Base-by-base conservation (phyloP, 2,888 invertebrate genomes). In the Gari tellinella region DNA sequence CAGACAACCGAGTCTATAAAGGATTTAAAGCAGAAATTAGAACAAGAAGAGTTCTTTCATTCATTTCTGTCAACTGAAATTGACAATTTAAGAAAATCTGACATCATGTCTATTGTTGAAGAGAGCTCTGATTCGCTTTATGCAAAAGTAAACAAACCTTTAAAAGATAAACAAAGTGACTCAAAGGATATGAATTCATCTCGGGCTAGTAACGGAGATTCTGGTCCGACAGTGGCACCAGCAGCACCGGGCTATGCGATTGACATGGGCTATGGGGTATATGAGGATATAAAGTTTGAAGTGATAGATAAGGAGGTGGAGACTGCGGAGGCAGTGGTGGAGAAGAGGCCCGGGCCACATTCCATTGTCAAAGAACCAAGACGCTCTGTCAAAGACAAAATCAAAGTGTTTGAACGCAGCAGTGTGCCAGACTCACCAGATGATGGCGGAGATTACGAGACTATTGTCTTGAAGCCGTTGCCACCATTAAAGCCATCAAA, bases 61-160 rank as follows among this genome's bases (percentile, higher is more conserved):
- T 60, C 72, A 17, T 26, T 56, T 10, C 3, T 77, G 17, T 31
- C 31, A 19, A 23, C 26, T 21, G 77, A 66, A 62, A 61, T 77
- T 12, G 40, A 53, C 15, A 14, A 15, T 14, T 8, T 19, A 19
- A 19, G 43, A 19, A 14, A 43, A 10, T 17, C 17, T 2, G 15
- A 17, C 19, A 14, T 4, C 38, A 12, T 15, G 2, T 45, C 14
- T 41, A 25, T 46, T 31, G 38, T 49, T 14, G 62, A 53, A 12
- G 43, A 43, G n/a, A 56, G 61, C 21, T 25, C 56, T n/a, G 57
- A 46, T 31, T 25, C 41, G 15, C 37, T 77, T 60, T 77, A 77
- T 69, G 72, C 77, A 19, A 60, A 77, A 41, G 77, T 77, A 57
- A 77, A 68, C 51, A 77, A 77, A 72, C 62, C 68, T 43, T 23